Evolutionary conservation across 2,888 invertebrate species (phyloP), one percentile per base, ranked within the genome.

Genomic region (Pristionchus fissidentatus): DNA sequence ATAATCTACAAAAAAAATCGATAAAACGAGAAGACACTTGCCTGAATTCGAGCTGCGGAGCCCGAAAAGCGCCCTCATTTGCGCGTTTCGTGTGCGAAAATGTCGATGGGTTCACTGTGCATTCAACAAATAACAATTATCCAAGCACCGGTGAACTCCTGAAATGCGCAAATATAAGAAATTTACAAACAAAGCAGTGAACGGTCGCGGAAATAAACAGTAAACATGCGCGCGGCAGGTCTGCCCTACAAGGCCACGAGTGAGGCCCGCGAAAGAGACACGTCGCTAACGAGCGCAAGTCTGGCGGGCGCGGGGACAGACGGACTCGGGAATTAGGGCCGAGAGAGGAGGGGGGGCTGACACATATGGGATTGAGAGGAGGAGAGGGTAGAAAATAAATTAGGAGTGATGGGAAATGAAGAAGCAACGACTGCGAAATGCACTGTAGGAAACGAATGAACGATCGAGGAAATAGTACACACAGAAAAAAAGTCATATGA

Each of bases 51-150:
- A 77, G 75, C 75, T 77, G 29, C 75, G 46, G 10, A 77, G 75
- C 49, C 75, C 75, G 75, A 77, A 77, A 15, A 77, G 49, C 19
- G 75, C 75, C 41, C 49, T 77, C 75, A 77, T 77, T 49, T 77
- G 75, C 49, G 15, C 49, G n/a, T 0, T 10, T 49, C 29, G 5
- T n/a, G 15, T 22, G 19, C 43, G 26, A 43, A 46, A 43, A 43
- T 7, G 8, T 35, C 10, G 75, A 49, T 26, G 5, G 5, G 75
- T 29, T 46, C 75, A 77, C 46, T 5, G 46, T 32, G 75, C 75
- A 77, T 77, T 77, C 75, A 77, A 77, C 32, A 77, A 77, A 49
- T 49, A 46, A 46, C 75, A 32, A 49, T 49, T n/a, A n/a, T 77
- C 49, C 49, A 32, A 49, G 49, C 49, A 32, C 49, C 29, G 19